Percentiles rank a stretch among this genome's conserved stretches.
Evolutionary conservation across 2,113 vertebrate species (phyloP).

Genomic region (Myiozetetes cayanensis): DNA sequence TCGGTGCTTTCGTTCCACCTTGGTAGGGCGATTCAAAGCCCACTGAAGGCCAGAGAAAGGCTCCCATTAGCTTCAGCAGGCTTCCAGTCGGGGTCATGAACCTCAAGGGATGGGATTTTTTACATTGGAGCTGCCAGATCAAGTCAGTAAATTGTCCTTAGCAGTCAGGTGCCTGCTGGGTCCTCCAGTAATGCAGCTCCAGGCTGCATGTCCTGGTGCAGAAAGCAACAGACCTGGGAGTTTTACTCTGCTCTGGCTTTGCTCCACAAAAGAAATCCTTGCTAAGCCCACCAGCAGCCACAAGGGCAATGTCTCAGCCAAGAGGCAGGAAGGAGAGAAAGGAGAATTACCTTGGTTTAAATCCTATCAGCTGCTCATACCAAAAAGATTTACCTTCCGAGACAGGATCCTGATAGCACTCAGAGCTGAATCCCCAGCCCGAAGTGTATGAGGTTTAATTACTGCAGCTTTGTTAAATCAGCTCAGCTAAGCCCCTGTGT

Average conservation of each 20-base stretch:
- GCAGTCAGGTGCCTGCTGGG: not conserved
- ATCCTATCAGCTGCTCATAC: not conserved
- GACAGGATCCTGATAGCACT: not conserved
- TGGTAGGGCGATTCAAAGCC: not conserved
- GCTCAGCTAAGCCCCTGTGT: constrained; percentile 37
- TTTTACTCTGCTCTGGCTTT: not conserved
- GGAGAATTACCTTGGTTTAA: constrained; percentile 14
- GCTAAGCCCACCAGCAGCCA: not conserved
- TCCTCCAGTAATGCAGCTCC: rapidly evolving
- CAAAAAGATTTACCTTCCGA: not conserved
- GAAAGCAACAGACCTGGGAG: not conserved
- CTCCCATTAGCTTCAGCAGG: not conserved
- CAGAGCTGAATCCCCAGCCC: constrained; percentile 12
- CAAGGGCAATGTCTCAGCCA: not conserved
- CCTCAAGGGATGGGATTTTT: not conserved
- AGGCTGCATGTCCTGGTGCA: not conserved
- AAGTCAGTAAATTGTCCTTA: not conserved
- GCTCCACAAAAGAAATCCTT: not conserved
- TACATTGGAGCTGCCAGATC: not conserved
- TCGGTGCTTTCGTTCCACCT: rapidly evolving
- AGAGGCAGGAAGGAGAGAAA: not conserved
- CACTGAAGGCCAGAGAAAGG: not conserved
- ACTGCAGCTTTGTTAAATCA: constrained; percentile 64
- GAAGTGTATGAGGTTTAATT: constrained; percentile 56
- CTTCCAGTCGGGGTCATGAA: rapidly evolving